Evolutionary conservation across 2,888 invertebrate genomes (phyloP).

Genomic region (Archaeoteleia sp.): DNA sequence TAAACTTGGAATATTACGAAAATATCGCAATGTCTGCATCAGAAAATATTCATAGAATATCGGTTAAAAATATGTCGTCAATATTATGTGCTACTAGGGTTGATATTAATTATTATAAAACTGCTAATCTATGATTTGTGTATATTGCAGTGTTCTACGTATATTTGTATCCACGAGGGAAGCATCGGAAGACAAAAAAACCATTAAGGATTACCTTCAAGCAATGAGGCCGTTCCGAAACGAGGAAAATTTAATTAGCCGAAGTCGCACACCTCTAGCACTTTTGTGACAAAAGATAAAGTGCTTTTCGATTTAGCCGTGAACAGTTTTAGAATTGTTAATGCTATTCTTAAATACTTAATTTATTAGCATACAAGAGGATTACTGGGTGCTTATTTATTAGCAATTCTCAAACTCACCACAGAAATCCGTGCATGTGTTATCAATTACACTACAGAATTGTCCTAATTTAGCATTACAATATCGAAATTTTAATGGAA

Average conservation of each 20-base stretch:
- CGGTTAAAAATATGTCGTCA: too few species aligned
- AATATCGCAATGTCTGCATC: too few species aligned
- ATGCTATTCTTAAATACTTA: not conserved
- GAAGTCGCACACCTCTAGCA: not conserved
- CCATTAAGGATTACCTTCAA: slow-evolving; percentile 37
- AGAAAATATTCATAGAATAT: too few species aligned
- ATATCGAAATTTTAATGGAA: too few species aligned
- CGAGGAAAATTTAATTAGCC: not conserved
- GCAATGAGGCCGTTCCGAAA: slow-evolving; percentile 16
- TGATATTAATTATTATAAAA: too few species aligned
- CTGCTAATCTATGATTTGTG: too few species aligned
- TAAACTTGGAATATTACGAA: too few species aligned
- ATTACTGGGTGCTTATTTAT: not conserved
- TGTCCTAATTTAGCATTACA: too few species aligned
- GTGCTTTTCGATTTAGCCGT: not conserved
- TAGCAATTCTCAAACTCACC: slow-evolving; percentile 23
- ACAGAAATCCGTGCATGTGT: slow-evolving; percentile 71
- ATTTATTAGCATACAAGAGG: not conserved
- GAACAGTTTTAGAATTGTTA: slow-evolving; percentile 5
- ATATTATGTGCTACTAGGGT: too few species aligned
- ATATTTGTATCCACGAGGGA: slow-evolving; percentile 44
- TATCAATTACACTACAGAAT: too few species aligned
- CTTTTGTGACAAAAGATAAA: not conserved
- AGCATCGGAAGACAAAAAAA: slow-evolving; percentile 32
- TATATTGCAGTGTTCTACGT: slow-evolving; percentile 40